A percentile compares a stretch with the other conserved stretches of the same genome.
phyloP scores from a whole-genome alignment of 2,797 vertebrate genomes.

The Tangara arthus region DNA sequence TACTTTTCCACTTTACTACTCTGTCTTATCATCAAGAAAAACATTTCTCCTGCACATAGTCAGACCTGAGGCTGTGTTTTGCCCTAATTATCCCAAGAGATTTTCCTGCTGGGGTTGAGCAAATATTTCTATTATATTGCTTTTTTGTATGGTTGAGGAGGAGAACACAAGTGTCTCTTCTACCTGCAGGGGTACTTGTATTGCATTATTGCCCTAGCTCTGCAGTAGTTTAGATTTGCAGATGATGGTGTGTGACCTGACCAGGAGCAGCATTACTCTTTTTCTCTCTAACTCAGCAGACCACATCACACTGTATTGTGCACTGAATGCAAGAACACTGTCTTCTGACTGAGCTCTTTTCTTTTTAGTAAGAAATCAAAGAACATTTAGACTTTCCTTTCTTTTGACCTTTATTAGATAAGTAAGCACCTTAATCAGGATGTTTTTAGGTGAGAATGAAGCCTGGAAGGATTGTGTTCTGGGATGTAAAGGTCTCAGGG shows the following conservation, averaged over 20 bases:
- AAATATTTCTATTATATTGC: background rate
- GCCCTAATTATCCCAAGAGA: background rate
- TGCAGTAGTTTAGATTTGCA: background rate
- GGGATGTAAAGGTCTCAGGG: constrained; percentile 53
- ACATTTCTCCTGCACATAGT: background rate
- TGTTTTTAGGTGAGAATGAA: constrained; percentile 18
- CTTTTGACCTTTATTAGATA: constrained; percentile 67
- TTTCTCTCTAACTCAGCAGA: background rate
- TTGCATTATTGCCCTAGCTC: background rate
- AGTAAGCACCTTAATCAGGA: background rate
- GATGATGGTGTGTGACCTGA: background rate
- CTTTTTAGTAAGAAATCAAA: background rate
- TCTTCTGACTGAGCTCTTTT: background rate
- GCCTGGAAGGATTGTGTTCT: constrained; percentile 39
- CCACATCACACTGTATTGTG: background rate
- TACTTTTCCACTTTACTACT: background rate
- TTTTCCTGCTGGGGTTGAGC: background rate
- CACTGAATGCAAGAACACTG: background rate
- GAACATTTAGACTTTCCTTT: background rate
- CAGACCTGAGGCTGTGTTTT: background rate
- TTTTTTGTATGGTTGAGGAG: background rate
- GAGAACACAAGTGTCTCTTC: background rate
- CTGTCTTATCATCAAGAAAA: background rate
- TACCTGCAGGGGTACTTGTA: background rate
- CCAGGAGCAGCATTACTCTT: background rate